Conservation (phyloP, 2,797 vertebrate species). For the Discoglossus pictus region DNA sequence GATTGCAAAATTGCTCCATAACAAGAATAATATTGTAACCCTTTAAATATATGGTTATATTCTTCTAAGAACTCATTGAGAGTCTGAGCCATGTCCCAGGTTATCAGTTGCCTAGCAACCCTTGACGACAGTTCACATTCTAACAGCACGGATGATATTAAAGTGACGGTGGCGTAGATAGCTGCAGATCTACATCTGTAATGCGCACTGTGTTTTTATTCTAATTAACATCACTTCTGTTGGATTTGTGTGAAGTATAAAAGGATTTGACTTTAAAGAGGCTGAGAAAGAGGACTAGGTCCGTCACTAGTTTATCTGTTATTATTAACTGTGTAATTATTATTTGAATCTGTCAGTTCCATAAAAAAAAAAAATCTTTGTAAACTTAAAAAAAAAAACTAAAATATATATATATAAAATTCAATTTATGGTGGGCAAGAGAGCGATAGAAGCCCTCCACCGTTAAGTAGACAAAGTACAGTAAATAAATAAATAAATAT, state of each 20-base stretch:
- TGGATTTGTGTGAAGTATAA: background rate
- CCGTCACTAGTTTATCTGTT: background rate
- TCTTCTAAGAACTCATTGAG: slow-evolving; percentile 19
- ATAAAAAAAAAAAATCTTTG: too few species aligned
- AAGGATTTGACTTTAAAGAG: background rate
- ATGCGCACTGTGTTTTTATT: background rate
- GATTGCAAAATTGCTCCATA: background rate
- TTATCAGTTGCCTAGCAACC: slow-evolving; percentile 44
- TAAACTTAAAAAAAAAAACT: too few species aligned
- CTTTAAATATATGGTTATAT: slow-evolving; percentile 8
- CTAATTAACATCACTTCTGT: background rate
- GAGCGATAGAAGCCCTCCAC: too few species aligned
- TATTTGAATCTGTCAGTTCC: too few species aligned
- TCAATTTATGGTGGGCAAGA: too few species aligned
- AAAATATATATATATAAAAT: background rate
- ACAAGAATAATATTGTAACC: slow-evolving; percentile 12
- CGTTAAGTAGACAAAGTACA: too few species aligned
- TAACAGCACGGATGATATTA: slow-evolving; percentile 6
- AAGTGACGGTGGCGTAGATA: slow-evolving; percentile 12
- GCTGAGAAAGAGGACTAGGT: background rate
- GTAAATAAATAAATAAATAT: too few species aligned
- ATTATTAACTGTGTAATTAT: background rate
- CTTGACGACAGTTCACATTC: slow-evolving; percentile 14
- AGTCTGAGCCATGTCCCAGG: slow-evolving; percentile 10
- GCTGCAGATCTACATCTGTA: slow-evolving; percentile 18